Conservation (phyloP, 1,140 invertebrate genomes). For the Dufourea novaeangliae region DNA sequence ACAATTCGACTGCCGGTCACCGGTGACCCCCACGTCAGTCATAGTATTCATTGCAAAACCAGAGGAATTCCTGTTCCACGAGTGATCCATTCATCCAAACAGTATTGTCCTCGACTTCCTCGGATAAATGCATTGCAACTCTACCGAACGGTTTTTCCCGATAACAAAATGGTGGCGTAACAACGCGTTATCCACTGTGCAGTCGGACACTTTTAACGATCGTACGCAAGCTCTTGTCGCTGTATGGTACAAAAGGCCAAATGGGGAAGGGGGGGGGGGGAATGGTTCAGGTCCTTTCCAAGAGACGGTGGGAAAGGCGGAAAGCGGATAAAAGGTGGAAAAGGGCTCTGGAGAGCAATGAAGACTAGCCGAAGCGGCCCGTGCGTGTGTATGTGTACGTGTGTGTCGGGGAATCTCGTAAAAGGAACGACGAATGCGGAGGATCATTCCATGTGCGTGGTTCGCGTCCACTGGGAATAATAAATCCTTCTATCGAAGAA, state of each 20-base stretch:
- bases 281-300: background rate
- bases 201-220: slow-evolving; percentile 14
- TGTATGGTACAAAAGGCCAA: background rate
- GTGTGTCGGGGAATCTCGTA: background rate
- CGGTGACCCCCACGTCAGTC: too few species aligned
- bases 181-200: too few species aligned
- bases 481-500: slow-evolving; percentile 19
- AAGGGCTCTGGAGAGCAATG: slow-evolving; percentile 34
- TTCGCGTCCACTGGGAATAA: slow-evolving; percentile 11
- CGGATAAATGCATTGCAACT: too few species aligned
- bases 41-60: too few species aligned
- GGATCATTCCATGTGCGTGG: background rate
- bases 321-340: slow-evolving; percentile 17
- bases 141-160: too few species aligned
- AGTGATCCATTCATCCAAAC: too few species aligned
- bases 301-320: background rate
- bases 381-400: background rate
- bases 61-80: too few species aligned
- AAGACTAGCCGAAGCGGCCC: background rate
- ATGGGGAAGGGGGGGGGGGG: too few species aligned
- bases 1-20: too few species aligned
- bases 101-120: too few species aligned
- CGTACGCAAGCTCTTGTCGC: background rate
- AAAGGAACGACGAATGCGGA: background rate
- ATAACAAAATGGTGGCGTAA: too few species aligned